Conservation (phyloP, 2,888 invertebrate species). For the Noctuana brunneofusca region DNA sequence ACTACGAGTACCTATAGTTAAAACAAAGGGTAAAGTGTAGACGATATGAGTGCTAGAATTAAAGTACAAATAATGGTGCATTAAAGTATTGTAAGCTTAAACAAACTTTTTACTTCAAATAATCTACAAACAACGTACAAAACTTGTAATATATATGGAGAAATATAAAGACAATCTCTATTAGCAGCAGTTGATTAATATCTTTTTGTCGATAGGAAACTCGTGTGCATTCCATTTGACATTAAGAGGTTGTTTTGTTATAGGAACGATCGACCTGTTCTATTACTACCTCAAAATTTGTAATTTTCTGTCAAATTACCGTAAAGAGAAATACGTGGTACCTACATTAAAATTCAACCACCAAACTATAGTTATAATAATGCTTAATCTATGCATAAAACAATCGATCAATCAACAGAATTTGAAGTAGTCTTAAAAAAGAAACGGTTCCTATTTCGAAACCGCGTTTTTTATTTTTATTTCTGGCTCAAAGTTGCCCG, state of each 20-base stretch:
- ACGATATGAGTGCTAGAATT: neutral
- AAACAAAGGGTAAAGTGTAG: slow-evolving; percentile 5
- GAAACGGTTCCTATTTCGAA: slow-evolving; percentile 70
- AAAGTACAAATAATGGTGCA: neutral
- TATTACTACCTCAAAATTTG: too few relatives aligned
- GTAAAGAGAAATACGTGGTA: too few relatives aligned
- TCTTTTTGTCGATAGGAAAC: too few relatives aligned
- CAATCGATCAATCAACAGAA: slow-evolving; percentile 63
- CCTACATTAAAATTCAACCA: neutral
- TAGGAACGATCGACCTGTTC: too few relatives aligned
- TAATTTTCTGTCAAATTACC: too few relatives aligned
- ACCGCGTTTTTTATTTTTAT: slow-evolving; percentile 64
- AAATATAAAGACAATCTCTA: neutral
- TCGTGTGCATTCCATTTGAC: too few relatives aligned
- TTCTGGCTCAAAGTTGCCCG: slow-evolving; percentile 72
- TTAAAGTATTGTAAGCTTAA: too few relatives aligned
- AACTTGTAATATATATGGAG: neutral
- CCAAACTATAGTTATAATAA: neutral
- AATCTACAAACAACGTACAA: too few relatives aligned
- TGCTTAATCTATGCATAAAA: neutral
- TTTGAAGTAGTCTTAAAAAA: slow-evolving; percentile 58
- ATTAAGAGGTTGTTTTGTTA: too few relatives aligned
- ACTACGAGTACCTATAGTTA: slow-evolving; percentile 32
- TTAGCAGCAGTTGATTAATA: too few relatives aligned
- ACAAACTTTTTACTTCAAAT: too few relatives aligned